These are phyloP conservation scores for Caenorhabditis brenneri DNA, from an alignment of 1,140 invertebrate genomes.

Conservation along the genomic window DNA sequence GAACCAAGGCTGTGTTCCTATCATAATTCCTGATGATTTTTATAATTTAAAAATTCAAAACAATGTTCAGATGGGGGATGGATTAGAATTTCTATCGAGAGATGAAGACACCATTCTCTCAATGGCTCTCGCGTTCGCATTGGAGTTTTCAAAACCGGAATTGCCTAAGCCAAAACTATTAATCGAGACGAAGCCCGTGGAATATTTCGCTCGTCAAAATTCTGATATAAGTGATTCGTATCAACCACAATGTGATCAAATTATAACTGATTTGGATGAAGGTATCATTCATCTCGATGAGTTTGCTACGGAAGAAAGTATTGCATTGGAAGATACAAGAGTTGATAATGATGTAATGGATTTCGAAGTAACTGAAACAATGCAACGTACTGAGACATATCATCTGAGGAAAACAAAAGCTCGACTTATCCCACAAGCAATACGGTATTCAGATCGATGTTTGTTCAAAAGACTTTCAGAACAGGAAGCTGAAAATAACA, in stretches of 20 bases:
- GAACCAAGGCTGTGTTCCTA: no score
- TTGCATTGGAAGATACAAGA: no score
- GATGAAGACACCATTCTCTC: neutral
- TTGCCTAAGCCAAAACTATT: neutral
- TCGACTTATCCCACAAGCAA: no score
- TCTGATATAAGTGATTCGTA: neutral
- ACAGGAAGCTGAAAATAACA: no score
- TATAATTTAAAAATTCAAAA: neutral
- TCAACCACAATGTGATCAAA: neutral
- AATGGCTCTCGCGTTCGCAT: neutral
- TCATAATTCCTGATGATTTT: neutral
- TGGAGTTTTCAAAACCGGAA: neutral
- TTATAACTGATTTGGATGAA: neutral
- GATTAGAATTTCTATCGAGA: neutral
- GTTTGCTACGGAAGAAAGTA: no score
- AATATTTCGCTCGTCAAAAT: neutral
- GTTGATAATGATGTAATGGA: no score
- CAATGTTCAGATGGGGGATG: neutral
- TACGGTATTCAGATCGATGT: neutral
- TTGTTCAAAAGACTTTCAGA: neutral
- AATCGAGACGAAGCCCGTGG: neutral
- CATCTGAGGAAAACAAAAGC: no score
- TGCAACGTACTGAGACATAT: no score
- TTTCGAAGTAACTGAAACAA: no score
- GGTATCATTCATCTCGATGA: no score